phyloP scores from a whole-genome alignment of 2,888 invertebrate genomes.

The Anticlea derivata region DNA sequence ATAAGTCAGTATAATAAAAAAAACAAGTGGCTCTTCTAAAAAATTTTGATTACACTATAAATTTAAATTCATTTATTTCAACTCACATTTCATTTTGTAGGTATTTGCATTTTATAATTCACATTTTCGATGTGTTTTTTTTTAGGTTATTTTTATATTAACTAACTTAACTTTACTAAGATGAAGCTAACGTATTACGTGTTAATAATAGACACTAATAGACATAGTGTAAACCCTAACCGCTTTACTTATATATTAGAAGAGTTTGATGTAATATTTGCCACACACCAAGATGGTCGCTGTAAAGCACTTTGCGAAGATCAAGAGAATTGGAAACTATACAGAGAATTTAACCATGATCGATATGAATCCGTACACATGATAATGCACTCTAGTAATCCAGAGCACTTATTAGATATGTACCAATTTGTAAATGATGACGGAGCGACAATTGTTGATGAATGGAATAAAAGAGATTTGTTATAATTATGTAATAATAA shows the following conservation, averaged over 20 bases:
- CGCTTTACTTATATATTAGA: slow-evolving; percentile 9
- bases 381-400: slow-evolving; percentile 9
- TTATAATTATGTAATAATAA: slow-evolving; percentile 4
- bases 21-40: slow-evolving; percentile 1
- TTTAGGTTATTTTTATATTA: slow-evolving; percentile 7
- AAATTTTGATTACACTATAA: slow-evolving; percentile 2
- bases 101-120: slow-evolving; percentile 2
- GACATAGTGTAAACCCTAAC: slow-evolving; percentile 3
- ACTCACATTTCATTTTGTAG: not conserved
- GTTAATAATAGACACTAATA: slow-evolving; percentile 5
- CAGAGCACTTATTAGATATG: slow-evolving; percentile 8
- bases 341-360: slow-evolving; percentile 9
- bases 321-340: slow-evolving; percentile 10
- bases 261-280: slow-evolving; percentile 10
- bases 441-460: slow-evolving; percentile 5
- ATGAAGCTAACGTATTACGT: slow-evolving; percentile 8
- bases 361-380: slow-evolving; percentile 7
- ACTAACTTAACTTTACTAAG: slow-evolving; percentile 4
- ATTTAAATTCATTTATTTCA: not conserved
- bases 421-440: slow-evolving; percentile 8
- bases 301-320: slow-evolving; percentile 10
- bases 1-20: slow-evolving; percentile 5
- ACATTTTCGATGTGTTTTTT: slow-evolving; percentile 1
- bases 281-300: slow-evolving; percentile 11
- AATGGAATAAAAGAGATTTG: slow-evolving; percentile 8